Percentiles rank a stretch among this genome's conserved stretches.
These are phyloP conservation scores for Ceratina japonica DNA, from an alignment of 1,140 invertebrate species.

Conservation along the genomic window DNA sequence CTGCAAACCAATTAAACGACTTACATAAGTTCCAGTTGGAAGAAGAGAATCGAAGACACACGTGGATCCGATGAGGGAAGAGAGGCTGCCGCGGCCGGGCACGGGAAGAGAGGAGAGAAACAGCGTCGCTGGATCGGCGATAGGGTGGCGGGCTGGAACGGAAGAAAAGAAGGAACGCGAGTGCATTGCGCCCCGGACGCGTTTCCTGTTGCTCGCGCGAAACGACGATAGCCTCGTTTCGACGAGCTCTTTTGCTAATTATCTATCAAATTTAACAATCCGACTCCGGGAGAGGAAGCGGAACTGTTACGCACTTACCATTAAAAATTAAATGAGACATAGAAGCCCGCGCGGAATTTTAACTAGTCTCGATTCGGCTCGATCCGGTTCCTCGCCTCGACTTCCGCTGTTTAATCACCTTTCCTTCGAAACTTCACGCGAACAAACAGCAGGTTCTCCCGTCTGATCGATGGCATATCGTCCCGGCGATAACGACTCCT, in stretches of 20 bases:
- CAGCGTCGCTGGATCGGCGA: neutral
- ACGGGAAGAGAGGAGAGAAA: too few relatives aligned
- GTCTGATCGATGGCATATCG: neutral
- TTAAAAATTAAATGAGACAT: conserved; percentile 49
- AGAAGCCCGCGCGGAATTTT: conserved; percentile 25
- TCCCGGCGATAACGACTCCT: neutral
- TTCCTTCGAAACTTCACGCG: too few relatives aligned
- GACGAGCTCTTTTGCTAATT: conserved; percentile 36
- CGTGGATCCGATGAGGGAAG: conserved; percentile 20
- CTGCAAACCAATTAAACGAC: conserved; percentile 50
- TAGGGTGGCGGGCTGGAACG: conserved; percentile 3
- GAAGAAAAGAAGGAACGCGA: conserved; percentile 28
- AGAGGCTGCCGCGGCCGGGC: neutral
- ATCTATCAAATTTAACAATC: conserved; percentile 47
- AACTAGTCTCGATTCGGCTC: conserved; percentile 38
- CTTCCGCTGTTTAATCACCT: conserved; percentile 32
- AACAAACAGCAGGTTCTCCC: neutral
- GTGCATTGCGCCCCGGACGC: conserved; percentile 28
- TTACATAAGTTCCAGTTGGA: conserved; percentile 50
- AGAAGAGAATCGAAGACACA: conserved; percentile 27
- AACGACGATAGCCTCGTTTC: conserved; percentile 27
- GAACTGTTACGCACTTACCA: conserved; percentile 43
- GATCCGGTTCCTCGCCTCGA: conserved; percentile 19
- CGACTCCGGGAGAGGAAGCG: conserved; percentile 31
- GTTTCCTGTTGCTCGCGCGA: conserved; percentile 7